Conservation (phyloP, 2,797 vertebrate species). For the Tokudaia tokunoshimensis region DNA sequence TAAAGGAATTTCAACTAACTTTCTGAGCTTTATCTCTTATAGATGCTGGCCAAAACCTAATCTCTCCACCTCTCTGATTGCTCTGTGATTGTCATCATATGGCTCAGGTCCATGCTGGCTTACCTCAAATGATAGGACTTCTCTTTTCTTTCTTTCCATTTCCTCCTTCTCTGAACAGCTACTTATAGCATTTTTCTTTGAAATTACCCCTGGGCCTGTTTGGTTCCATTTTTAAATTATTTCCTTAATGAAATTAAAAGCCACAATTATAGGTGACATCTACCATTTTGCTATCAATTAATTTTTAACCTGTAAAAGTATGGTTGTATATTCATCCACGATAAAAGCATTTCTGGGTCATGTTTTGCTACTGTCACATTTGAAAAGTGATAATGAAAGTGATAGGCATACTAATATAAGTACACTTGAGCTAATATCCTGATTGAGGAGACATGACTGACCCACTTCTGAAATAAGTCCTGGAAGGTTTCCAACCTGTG, state of each 20-base stretch:
- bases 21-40: neutral
- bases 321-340: neutral
- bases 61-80: neutral
- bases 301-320: neutral
- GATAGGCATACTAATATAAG: neutral
- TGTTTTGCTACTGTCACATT: neutral
- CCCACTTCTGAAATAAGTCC: fast-evolving
- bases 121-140: neutral
- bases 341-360: neutral
- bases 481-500: neutral
- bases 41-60: neutral
- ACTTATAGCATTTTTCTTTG: neutral
- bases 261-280: neutral
- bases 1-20: neutral
- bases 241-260: neutral
- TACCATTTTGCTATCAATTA: neutral
- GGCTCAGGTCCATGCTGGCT: neutral
- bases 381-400: neutral
- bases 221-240: neutral
- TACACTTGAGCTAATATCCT: neutral
- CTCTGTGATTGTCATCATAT: neutral
- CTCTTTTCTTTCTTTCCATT: neutral
- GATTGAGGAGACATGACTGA: neutral
- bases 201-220: neutral
- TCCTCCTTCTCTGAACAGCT: neutral